Percentiles rank a stretch among this genome's conserved stretches.
These are phyloP conservation scores for Dicyrtoma fusca DNA, from an alignment of 2,888 invertebrate species.

Conservation along the genomic window DNA sequence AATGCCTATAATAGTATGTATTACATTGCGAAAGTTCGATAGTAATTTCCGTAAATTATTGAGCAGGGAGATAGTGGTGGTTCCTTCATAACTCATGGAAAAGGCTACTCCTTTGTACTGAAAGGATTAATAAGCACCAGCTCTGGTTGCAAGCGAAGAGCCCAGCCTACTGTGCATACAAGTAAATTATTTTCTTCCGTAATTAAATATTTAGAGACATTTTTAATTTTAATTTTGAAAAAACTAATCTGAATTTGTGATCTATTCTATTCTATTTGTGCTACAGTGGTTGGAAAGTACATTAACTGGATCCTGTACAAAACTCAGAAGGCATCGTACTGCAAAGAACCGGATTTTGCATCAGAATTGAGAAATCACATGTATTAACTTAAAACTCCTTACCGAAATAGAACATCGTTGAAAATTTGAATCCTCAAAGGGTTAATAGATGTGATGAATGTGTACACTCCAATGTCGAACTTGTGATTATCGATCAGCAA, in stretches of 20 bases:
- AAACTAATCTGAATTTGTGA: too few species aligned
- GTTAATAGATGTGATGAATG: slow-evolving; percentile 84
- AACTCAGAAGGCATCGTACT: slow-evolving; percentile 1
- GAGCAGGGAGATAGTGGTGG: slow-evolving; percentile 21
- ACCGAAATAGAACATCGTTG: slow-evolving; percentile 87
- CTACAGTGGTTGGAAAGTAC: slow-evolving; percentile 3
- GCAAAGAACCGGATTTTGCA: slow-evolving; percentile 14
- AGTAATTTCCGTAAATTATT: neutral
- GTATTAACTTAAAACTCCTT: too few species aligned
- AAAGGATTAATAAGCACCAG: slow-evolving; percentile 17
- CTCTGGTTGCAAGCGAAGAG: slow-evolving; percentile 27
- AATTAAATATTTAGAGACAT: too few species aligned
- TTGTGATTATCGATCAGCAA: slow-evolving; percentile 89
- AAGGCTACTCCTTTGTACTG: slow-evolving; percentile 26
- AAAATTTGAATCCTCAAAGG: slow-evolving; percentile 88
- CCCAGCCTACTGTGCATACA: slow-evolving; percentile 17
- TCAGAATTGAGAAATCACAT: slow-evolving; percentile 14
- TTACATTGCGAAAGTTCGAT: too few species aligned
- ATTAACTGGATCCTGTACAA: slow-evolving; percentile 17
- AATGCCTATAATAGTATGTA: too few species aligned
- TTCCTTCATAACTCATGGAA: slow-evolving; percentile 21
- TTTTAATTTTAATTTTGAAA: too few species aligned
- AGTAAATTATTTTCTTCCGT: slow-evolving; percentile 1
- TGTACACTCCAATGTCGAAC: slow-evolving; percentile 96
- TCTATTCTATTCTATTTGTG: neutral